Conservation (phyloP, 2,888 invertebrate species). For the Dyspetes luteomarginatus region DNA sequence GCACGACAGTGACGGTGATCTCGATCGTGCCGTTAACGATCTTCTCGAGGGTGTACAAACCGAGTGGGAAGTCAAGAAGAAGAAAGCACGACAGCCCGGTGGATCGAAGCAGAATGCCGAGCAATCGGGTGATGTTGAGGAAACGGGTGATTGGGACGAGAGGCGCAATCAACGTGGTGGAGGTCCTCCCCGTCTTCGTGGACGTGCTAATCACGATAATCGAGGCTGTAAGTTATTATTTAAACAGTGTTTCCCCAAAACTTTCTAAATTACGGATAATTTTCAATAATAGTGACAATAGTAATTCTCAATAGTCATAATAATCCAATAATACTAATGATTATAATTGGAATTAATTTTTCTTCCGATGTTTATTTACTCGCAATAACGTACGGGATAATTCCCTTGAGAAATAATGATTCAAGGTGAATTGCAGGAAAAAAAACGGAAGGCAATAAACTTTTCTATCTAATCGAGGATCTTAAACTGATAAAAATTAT, state of each 20-base stretch:
- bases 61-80: slow-evolving; percentile 96
- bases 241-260: too few relatives aligned
- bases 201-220: slow-evolving; percentile 84
- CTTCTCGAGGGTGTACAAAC: slow-evolving; percentile 91
- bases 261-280: too few relatives aligned
- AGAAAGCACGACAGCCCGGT: slow-evolving; percentile 90
- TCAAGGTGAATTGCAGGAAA: background rate
- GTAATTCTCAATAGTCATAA: too few relatives aligned
- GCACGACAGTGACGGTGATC: slow-evolving; percentile 96
- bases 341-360: background rate
- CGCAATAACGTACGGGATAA: background rate
- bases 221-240: slow-evolving; percentile 85
- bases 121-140: slow-evolving; percentile 84
- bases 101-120: slow-evolving; percentile 81
- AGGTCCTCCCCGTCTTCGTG: slow-evolving; percentile 83
- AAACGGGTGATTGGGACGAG: slow-evolving; percentile 83
- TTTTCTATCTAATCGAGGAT: slow-evolving; percentile 28
- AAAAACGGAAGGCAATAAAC: too few relatives aligned
- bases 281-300: too few relatives aligned
- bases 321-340: too few relatives aligned
- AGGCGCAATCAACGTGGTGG: slow-evolving; percentile 80
- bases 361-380: too few relatives aligned
- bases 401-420: background rate
- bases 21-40: slow-evolving; percentile 92
- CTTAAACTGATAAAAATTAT: slow-evolving; percentile 3